Evolutionary conservation across 2,888 invertebrate genomes (phyloP).

Genomic region (Kuschelorhynchus macadamiae): DNA sequence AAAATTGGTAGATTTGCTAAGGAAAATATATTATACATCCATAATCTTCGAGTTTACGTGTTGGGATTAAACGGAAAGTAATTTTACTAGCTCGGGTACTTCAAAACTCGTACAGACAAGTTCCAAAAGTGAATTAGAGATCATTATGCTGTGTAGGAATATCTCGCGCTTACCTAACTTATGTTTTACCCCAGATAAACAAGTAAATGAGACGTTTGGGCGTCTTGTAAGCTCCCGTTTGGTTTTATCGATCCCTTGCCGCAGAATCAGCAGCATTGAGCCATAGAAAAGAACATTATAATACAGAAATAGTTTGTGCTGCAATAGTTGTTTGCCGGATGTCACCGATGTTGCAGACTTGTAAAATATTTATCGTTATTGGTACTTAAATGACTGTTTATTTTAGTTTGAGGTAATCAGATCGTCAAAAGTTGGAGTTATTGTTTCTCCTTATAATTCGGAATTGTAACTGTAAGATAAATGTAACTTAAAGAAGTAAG

Average conservation of each 20-base stretch:
- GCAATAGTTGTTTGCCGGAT: constrained; percentile 32
- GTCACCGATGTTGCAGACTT: constrained; percentile 37
- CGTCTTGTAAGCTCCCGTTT: constrained; percentile 27
- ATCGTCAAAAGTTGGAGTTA: no score
- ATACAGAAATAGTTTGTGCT: constrained; percentile 36
- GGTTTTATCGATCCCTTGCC: constrained; percentile 20
- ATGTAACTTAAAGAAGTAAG: no score
- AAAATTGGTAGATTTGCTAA: constrained; percentile 24
- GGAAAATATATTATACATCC: constrained; percentile 39
- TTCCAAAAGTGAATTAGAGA: constrained; percentile 60
- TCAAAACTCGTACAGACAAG: constrained; percentile 53
- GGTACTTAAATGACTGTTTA: not conserved
- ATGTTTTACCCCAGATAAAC: constrained; percentile 61
- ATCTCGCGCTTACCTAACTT: constrained; percentile 59
- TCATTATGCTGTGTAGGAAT: constrained; percentile 61
- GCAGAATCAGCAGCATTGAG: constrained; percentile 20
- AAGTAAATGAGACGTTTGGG: constrained; percentile 55
- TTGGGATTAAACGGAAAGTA: constrained; percentile 57
- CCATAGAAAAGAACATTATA: constrained; percentile 28
- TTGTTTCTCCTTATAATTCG: no score
- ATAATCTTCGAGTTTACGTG: constrained; percentile 44
- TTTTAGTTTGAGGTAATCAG: no score
- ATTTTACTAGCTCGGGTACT: constrained; percentile 57
- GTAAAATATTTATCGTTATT: constrained; percentile 16
- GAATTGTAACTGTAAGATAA: no score